Percentiles rank a stretch among this genome's conserved stretches.
Conservation (phyloP, 92 coral and sea anemone species). For the Porites rus region DNA sequence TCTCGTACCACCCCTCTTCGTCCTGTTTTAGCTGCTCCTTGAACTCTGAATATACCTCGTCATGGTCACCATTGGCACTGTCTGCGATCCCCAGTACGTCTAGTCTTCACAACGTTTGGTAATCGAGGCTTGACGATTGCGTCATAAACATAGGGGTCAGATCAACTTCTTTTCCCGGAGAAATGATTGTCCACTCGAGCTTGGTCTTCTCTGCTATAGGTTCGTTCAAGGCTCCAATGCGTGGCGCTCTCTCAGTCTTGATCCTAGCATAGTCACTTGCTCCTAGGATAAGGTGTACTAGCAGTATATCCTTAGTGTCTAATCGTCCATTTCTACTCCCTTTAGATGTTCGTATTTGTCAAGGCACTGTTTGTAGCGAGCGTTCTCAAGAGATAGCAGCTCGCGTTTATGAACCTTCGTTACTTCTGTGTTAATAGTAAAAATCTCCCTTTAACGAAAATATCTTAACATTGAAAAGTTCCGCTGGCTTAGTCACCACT, state of each 20-base stretch:
- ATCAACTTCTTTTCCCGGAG: constrained; percentile 58
- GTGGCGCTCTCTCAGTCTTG: constrained; percentile 60
- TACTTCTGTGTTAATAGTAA: constrained; percentile 41
- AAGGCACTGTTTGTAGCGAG: constrained; percentile 34
- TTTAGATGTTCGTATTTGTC: constrained; percentile 29
- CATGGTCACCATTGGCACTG: not conserved
- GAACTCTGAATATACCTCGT: too few relatives aligned
- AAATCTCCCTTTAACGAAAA: constrained; percentile 29
- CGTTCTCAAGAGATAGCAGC: constrained; percentile 53
- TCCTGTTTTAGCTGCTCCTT: constrained; percentile 1
- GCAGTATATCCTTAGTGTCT: constrained; percentile 55
- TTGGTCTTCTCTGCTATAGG: constrained; percentile 62
- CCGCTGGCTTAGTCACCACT: constrained; percentile 3
- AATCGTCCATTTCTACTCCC: constrained; percentile 57
- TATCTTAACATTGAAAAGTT: constrained; percentile 1
- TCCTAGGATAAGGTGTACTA: constrained; percentile 65
- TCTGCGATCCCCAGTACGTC: constrained; percentile 63
- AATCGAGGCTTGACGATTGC: constrained; percentile 40
- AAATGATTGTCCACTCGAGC: constrained; percentile 68
- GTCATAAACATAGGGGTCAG: constrained; percentile 34
- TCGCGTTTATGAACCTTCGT: constrained; percentile 64
- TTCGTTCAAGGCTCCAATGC: constrained; percentile 38
- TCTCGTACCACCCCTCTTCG: constrained; percentile 70
- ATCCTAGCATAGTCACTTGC: constrained; percentile 70
- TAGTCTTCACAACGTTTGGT: constrained; percentile 49